Evolutionary conservation across 2,888 invertebrate genomes (phyloP).

Genomic region (Chymomyza amoena): DNA sequence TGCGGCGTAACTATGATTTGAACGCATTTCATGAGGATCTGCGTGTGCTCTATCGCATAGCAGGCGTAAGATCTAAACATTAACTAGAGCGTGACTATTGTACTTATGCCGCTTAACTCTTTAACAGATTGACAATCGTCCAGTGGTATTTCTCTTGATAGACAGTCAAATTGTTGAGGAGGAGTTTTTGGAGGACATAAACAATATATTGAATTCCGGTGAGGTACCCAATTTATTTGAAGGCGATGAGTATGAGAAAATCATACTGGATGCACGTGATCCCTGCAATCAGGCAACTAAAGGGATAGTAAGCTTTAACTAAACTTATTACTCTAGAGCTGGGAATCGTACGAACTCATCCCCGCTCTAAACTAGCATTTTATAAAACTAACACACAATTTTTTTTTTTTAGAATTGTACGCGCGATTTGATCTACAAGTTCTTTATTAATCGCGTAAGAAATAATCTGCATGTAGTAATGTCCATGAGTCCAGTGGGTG

Average conservation of each 20-base stretch:
- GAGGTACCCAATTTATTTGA: conserved; percentile 96
- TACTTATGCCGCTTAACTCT: neutral
- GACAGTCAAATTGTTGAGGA: conserved; percentile 95
- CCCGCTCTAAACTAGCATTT: too few species aligned
- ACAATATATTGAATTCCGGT: conserved; percentile 94
- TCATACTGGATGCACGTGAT: conserved; percentile 86
- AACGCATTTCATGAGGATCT: conserved; percentile 91
- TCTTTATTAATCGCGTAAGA: conserved; percentile 90
- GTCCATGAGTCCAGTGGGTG: conserved; percentile 95
- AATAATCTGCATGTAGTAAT: conserved; percentile 91
- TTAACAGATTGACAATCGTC: conserved; percentile 80
- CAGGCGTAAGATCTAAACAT: conserved; percentile 81
- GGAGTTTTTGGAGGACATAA: conserved; percentile 94
- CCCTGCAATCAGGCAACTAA: conserved; percentile 82
- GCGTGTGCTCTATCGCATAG: conserved; percentile 87
- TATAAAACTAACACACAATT: neutral
- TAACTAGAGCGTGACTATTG: neutral
- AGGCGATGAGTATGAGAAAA: conserved; percentile 90
- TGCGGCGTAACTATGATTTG: conserved; percentile 91
- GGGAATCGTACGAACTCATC: neutral
- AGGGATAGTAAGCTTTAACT: conserved; percentile 33
- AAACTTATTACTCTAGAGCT: neutral
- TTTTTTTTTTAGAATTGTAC: conserved; percentile 79
- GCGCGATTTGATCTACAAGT: conserved; percentile 90
- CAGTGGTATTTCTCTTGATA: conserved; percentile 91